Conservation (phyloP, 2,797 vertebrate species). For the Clamator glandarius region DNA sequence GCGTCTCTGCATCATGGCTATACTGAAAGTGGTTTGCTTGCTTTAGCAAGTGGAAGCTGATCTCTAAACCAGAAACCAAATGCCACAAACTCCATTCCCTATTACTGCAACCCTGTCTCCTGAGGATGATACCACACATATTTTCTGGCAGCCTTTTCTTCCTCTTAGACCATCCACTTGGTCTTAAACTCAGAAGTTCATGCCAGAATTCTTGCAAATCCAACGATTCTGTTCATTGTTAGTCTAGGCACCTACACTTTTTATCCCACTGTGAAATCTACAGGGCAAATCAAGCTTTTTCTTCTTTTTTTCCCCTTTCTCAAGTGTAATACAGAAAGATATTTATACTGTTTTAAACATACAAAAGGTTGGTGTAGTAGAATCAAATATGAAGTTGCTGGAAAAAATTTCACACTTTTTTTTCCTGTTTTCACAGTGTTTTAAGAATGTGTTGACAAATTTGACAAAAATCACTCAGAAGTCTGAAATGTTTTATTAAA, state of each 20-base stretch:
- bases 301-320: accelerated
- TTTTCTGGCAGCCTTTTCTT: neutral
- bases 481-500: constrained; percentile 46
- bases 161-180: neutral
- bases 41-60: neutral
- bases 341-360: neutral
- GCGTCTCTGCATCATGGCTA: neutral
- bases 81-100: neutral
- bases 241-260: neutral
- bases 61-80: constrained; percentile 9
- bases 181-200: neutral
- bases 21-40: neutral
- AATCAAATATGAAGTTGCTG: constrained; percentile 18
- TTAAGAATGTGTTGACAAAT: constrained; percentile 57
- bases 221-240: neutral
- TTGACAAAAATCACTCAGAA: constrained; percentile 49
- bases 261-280: neutral
- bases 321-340: neutral
- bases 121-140: neutral
- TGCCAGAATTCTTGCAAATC: neutral
- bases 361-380: constrained; percentile 16
- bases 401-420: constrained; percentile 28
- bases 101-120: neutral
- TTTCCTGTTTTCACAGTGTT: constrained; percentile 29
- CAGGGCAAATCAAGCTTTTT: neutral